Evolutionary conservation across 2,797 vertebrate species (phyloP), one percentile per base, ranked within the genome.

Genomic region (Todus mexicanus): DNA sequence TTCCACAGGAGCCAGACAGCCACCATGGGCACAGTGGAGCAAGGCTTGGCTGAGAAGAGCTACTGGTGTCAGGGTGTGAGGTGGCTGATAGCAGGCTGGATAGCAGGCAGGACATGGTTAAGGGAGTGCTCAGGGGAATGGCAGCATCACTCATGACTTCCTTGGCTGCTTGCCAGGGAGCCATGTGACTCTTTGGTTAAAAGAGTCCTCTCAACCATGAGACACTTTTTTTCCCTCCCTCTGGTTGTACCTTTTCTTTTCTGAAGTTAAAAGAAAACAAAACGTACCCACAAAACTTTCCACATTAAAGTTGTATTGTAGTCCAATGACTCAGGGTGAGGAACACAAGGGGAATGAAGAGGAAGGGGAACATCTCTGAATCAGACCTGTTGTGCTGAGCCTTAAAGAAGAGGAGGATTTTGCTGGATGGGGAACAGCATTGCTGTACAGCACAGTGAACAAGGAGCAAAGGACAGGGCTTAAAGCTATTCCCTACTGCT

Each of bases 161-260:
- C 85, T 26, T 95, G 96, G 93, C 95, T 64, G 91, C 87, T 91
- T 0, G 73, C 94, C 95, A 94, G 45, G 45, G 22, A 90, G 48
- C 84, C 96, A 95, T 96, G 94, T 95, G 96, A 96, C 82, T 91
- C 68, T 27, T 76, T 81, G 96, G 91, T 95, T 90, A 95, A 96
- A 96, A 92, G 95, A 93, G 92, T 91, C 93, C 87, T 95, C 91
- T 96, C 96, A 96, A 95, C 93, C 96, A 95, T 95, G 84, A 96
- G 92, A 94, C 72, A 65, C 76, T 69, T 77, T 27, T 60, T 59
- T 15, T 3, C 1, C 38, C 72, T 2, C 77, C 76, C 64, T 76
- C 87, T 37, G 63, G 82, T 89, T 87, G 82, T 95, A 95, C 94
- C 94, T 96, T 95, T 95, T 96, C 37, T 96, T 95, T 75, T 83